phyloP scores from a whole-genome alignment of 2,113 vertebrate genomes.

The Scartelaos histophorus region DNA sequence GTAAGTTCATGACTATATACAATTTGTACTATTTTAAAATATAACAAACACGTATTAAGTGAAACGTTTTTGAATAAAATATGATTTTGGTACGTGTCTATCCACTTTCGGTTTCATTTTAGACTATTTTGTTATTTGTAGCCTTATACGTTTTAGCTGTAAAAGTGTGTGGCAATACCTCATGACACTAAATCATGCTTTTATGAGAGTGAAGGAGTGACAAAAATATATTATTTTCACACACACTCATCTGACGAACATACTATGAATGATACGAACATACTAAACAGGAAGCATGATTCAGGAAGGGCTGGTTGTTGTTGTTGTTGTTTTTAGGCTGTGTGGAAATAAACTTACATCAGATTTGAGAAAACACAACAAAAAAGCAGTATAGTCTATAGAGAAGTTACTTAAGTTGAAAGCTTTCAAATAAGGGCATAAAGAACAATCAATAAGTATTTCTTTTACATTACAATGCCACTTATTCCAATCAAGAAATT shows the following conservation, averaged over 20 bases:
- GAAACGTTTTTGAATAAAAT: background rate
- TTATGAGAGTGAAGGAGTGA: background rate
- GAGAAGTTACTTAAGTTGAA: background rate
- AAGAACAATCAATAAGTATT: background rate
- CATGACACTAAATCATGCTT: background rate
- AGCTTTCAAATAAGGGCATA: background rate
- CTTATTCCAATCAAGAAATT: too few species aligned
- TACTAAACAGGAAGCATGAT: background rate
- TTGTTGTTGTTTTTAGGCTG: background rate
- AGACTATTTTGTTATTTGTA: background rate
- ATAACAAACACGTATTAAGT: background rate
- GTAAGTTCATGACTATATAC: background rate
- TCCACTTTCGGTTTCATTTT: constrained; percentile 54
- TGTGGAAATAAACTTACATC: background rate
- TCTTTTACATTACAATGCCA: too few species aligned
- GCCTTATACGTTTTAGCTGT: background rate
- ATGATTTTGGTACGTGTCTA: background rate
- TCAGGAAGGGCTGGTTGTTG: background rate
- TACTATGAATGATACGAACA: background rate
- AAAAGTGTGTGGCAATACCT: background rate
- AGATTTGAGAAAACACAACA: background rate
- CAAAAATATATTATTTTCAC: background rate
- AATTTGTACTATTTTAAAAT: background rate
- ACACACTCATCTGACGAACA: background rate
- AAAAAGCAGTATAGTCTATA: background rate